These are phyloP conservation scores for Crypturellus tataupa DNA, from an alignment of 2,797 vertebrate genomes.

Conservation along the genomic window DNA sequence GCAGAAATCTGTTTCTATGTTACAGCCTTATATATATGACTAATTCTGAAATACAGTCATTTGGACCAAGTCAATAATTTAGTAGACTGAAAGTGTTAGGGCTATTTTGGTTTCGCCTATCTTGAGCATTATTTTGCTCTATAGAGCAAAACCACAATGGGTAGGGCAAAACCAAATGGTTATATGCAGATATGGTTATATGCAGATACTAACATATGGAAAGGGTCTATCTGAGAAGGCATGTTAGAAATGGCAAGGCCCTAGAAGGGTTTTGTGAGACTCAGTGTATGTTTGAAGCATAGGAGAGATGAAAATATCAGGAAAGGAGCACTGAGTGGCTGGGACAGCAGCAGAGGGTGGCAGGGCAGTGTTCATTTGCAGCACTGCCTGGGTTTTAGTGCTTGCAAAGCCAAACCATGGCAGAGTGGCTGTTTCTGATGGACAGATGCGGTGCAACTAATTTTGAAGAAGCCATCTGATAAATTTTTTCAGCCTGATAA, in stretches of 20 bases:
- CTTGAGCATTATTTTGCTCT: not conserved
- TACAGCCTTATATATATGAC: not conserved
- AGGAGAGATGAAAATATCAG: conserved; percentile 7
- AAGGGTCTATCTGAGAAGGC: not conserved
- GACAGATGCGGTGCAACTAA: conserved; percentile 20
- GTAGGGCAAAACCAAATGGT: not conserved
- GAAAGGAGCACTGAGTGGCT: not conserved
- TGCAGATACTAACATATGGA: not conserved
- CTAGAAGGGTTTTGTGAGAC: not conserved
- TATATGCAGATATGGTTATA: not conserved
- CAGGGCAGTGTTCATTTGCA: conserved; percentile 38
- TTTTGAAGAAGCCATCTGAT: conserved; percentile 11
- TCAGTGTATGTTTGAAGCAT: not conserved
- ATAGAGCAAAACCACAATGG: not conserved
- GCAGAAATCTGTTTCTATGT: conserved; percentile 20
- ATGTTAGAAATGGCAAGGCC: not conserved
- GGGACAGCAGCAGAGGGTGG: not conserved
- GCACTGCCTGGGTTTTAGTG: conserved; percentile 46
- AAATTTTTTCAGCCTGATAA: conserved; percentile 5
- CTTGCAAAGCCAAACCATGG: conserved; percentile 37
- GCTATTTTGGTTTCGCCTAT: not conserved
- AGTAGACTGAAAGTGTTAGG: not conserved
- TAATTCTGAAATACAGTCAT: not conserved
- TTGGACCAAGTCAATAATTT: conserved; percentile 37
- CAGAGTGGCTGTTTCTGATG: conserved; percentile 26